phyloP scores from a whole-genome alignment of 2,113 vertebrate genomes.

The Phocoena phocoena region DNA sequence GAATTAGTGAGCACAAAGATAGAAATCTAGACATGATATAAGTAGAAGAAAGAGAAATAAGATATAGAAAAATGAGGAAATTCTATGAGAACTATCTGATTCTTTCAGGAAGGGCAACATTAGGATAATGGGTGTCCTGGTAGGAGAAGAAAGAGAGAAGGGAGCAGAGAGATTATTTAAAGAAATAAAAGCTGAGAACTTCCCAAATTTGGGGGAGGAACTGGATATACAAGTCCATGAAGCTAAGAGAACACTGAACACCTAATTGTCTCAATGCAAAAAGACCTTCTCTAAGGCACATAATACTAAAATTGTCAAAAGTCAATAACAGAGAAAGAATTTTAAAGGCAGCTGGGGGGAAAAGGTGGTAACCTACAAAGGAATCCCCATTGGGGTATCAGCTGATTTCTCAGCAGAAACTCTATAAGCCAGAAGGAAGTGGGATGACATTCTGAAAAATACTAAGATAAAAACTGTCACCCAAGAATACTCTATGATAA shows the following conservation, averaged over 20 bases:
- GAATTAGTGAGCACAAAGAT: not conserved
- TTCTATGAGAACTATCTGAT: not conserved
- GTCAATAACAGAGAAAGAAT: not conserved
- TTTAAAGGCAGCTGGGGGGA: not conserved
- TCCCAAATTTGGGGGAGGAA: not conserved
- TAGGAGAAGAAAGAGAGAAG: not conserved
- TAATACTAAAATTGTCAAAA: not conserved
- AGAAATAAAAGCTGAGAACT: not conserved
- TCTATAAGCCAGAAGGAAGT: not conserved
- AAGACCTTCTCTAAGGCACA: not conserved
- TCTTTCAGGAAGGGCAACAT: not conserved
- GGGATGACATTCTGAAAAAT: not conserved
- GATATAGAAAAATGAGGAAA: not conserved
- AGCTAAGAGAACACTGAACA: not conserved
- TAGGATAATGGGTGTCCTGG: not conserved
- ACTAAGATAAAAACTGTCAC: not conserved
- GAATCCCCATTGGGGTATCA: not conserved
- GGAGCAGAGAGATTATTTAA: not conserved
- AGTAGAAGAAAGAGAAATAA: not conserved
- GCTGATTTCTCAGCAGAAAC: not conserved
- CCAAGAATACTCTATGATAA: not conserved
- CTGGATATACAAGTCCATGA: not conserved
- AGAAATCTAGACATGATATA: not conserved
- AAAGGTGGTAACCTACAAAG: not conserved
- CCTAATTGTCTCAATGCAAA: not conserved